A percentile compares a stretch with the other conserved stretches of the same genome.
phyloP scores from a whole-genome alignment of 2,113 vertebrate genomes.

The Todiramphus chloris region DNA sequence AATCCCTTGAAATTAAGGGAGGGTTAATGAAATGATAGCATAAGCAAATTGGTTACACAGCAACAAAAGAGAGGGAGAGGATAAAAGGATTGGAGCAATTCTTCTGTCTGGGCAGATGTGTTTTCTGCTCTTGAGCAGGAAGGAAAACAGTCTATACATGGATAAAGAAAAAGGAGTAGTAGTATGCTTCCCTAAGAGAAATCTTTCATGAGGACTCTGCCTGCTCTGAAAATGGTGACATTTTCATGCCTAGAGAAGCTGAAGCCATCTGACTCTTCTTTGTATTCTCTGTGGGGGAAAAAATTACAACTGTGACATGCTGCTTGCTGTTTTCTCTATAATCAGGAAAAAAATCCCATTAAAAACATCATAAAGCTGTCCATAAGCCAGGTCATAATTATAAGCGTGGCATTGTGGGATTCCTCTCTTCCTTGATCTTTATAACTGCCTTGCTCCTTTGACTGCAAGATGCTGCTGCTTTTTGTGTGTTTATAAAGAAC shows the following conservation, averaged over 20 bases:
- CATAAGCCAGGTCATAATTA: slow-evolving; percentile 49
- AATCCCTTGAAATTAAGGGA: neutral
- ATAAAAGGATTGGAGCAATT: neutral
- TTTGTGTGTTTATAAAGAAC: neutral
- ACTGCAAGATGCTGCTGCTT: neutral
- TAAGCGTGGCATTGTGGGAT: slow-evolving; percentile 20
- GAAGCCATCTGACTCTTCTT: slow-evolving; percentile 16
- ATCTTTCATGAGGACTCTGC: neutral
- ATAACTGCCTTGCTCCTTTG: neutral
- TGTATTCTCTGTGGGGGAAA: neutral
- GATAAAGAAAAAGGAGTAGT: neutral
- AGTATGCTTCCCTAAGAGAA: neutral
- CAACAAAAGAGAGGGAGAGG: neutral
- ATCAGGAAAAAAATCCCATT: slow-evolving; percentile 62
- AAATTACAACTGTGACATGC: slow-evolving; percentile 38
- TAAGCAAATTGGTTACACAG: neutral
- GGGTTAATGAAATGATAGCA: neutral
- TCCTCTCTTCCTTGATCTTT: slow-evolving; percentile 50
- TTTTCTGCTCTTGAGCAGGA: neutral
- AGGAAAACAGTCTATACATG: neutral
- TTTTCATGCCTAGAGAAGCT: neutral
- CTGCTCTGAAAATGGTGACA: neutral
- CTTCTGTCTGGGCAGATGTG: neutral
- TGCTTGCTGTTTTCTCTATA: slow-evolving; percentile 46
- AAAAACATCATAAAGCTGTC: slow-evolving; percentile 49